Conservation (phyloP, 2,113 vertebrate species). For the Amphiprion ocellaris region DNA sequence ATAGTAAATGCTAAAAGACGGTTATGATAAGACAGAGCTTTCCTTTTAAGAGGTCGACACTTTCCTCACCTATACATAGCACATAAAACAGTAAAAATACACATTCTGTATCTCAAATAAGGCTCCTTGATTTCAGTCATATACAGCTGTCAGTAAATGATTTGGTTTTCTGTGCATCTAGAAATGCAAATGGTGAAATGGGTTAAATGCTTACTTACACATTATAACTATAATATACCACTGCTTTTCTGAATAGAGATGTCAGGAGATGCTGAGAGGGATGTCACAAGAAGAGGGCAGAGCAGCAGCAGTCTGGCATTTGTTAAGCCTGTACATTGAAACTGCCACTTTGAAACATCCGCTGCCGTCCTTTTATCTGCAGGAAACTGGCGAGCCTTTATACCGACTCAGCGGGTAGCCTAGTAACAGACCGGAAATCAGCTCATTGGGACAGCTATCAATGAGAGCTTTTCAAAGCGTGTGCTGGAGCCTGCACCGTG, state of each 20-base stretch:
- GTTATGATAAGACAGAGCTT: too few species aligned
- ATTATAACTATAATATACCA: neutral
- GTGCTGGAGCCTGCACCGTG: slow-evolving; percentile 54
- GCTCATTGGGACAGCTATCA: slow-evolving; percentile 73
- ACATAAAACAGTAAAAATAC: too few species aligned
- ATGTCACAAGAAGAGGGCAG: slow-evolving; percentile 58
- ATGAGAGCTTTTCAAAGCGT: slow-evolving; percentile 73
- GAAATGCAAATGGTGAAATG: too few species aligned
- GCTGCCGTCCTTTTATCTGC: slow-evolving; percentile 42
- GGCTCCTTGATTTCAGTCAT: too few species aligned
- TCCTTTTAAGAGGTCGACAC: too few species aligned
- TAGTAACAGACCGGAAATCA: slow-evolving; percentile 61
- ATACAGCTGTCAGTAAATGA: too few species aligned
- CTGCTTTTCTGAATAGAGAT: slow-evolving; percentile 26
- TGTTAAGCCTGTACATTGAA: slow-evolving; percentile 43
- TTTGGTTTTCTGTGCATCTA: too few species aligned
- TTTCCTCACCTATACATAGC: too few species aligned
- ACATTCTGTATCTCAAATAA: too few species aligned
- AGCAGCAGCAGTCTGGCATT: slow-evolving; percentile 23
- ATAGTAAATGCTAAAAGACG: neutral
- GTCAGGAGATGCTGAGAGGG: slow-evolving; percentile 49
- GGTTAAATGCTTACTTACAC: neutral
- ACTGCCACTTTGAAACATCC: slow-evolving; percentile 25
- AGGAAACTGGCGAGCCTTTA: slow-evolving; percentile 27
- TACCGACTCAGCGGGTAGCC: slow-evolving; percentile 45